Evolutionary conservation across 2,113 vertebrate species (phyloP).

Genomic region (Phodopus roborovskii): DNA sequence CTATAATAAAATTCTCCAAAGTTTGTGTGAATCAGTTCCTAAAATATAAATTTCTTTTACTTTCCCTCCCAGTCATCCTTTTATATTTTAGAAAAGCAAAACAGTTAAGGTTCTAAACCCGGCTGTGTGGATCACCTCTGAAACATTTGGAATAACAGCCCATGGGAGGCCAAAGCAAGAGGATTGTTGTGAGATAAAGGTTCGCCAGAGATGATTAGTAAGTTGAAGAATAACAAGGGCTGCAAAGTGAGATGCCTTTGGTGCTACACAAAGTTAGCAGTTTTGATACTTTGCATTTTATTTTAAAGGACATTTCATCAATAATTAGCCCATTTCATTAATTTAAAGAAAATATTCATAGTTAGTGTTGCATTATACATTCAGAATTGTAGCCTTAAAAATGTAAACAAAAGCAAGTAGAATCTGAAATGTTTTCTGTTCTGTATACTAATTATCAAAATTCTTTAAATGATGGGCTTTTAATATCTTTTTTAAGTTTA

Average conservation of each 20-base stretch:
- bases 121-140: background rate
- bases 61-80: background rate
- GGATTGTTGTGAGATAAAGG: background rate
- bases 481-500: background rate
- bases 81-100: accelerated
- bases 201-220: background rate
- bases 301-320: background rate
- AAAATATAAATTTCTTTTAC: background rate
- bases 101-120: background rate
- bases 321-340: background rate
- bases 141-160: background rate
- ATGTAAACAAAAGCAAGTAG: background rate
- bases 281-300: background rate
- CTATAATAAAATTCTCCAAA: background rate
- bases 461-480: background rate
- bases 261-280: background rate
- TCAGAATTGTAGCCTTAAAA: background rate
- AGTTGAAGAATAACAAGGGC: background rate
- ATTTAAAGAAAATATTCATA: background rate
- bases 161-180: background rate
- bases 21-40: background rate
- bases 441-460: background rate
- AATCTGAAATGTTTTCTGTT: background rate
- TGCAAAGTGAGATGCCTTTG: background rate
- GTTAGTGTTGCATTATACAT: background rate